A percentile compares a stretch with the other conserved stretches of the same genome.
phyloP scores from a whole-genome alignment of 2,113 vertebrate genomes.

The Xiphophorus couchianus region DNA sequence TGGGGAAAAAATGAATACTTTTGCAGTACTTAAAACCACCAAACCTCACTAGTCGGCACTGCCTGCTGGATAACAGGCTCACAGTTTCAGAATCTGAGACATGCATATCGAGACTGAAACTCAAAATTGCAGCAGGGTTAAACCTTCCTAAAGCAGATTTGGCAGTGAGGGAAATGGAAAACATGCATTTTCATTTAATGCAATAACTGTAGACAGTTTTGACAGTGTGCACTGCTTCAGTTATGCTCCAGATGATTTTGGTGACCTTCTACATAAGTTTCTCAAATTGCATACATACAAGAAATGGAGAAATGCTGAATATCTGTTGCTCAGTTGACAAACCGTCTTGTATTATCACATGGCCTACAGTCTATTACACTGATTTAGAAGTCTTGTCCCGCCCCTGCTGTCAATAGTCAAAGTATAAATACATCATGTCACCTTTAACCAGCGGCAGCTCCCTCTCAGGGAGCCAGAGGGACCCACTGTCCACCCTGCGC shows the following conservation, averaged over 20 bases:
- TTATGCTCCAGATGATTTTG: too few species aligned
- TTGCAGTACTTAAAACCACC: too few species aligned
- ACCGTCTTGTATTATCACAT: too few species aligned
- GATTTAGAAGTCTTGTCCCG: constrained; percentile 34
- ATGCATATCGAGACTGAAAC: not conserved
- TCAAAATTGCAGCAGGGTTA: constrained; percentile 14
- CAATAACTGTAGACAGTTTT: too few species aligned
- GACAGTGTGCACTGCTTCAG: too few species aligned
- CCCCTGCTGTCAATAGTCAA: constrained; percentile 59
- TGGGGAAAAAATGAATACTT: too few species aligned
- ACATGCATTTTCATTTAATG: too few species aligned
- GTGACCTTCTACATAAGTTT: too few species aligned
- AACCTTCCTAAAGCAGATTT: constrained; percentile 50
- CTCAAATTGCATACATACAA: too few species aligned
- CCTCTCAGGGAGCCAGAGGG: constrained; percentile 68
- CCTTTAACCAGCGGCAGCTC: constrained; percentile 67
- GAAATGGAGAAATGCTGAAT: too few species aligned
- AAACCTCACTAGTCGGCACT: constrained; percentile 22
- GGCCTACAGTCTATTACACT: constrained; percentile 16
- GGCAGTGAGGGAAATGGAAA: constrained; percentile 22
- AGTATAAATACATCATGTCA: constrained; percentile 74
- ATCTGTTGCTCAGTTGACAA: too few species aligned
- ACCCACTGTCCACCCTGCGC: constrained; percentile 36
- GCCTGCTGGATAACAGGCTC: not conserved
- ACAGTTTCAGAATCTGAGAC: constrained; percentile 17